These are phyloP conservation scores for Nasonia giraulti DNA, from an alignment of 1,140 invertebrate species.

Conservation along the genomic window DNA sequence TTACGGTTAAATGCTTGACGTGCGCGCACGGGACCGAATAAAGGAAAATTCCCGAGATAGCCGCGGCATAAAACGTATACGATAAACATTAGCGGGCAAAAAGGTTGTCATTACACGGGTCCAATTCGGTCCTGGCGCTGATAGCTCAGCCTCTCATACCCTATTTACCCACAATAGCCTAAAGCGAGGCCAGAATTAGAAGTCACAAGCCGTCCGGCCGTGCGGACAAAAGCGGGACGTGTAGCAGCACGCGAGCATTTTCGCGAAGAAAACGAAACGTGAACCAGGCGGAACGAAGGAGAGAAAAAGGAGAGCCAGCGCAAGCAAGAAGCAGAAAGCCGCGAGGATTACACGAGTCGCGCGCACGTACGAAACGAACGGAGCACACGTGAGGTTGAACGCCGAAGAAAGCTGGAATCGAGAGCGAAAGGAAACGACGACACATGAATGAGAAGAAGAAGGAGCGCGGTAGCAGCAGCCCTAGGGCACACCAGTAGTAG, in stretches of 20 bases:
- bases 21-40: background rate
- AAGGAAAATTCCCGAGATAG: background rate
- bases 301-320: background rate
- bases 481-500: background rate
- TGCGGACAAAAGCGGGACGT: background rate
- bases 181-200: slow-evolving; percentile 41
- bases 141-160: slow-evolving; percentile 5
- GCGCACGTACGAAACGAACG: slow-evolving; percentile 14
- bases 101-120: background rate
- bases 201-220: slow-evolving; percentile 14
- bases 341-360: slow-evolving; percentile 29
- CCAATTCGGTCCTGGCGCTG: background rate
- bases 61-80: background rate
- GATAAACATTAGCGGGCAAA: background rate
- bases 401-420: slow-evolving; percentile 2
- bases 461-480: background rate
- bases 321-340: background rate
- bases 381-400: slow-evolving; percentile 26
- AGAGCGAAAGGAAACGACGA: slow-evolving; percentile 13
- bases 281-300: background rate
- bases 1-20: background rate
- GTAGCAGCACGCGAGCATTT: background rate
- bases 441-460: slow-evolving; percentile 34
- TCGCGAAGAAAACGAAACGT: slow-evolving; percentile 2
- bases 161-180: background rate